Conservation (phyloP, 35 echinoderm and acorn worm species). For the Patiria miniata region DNA sequence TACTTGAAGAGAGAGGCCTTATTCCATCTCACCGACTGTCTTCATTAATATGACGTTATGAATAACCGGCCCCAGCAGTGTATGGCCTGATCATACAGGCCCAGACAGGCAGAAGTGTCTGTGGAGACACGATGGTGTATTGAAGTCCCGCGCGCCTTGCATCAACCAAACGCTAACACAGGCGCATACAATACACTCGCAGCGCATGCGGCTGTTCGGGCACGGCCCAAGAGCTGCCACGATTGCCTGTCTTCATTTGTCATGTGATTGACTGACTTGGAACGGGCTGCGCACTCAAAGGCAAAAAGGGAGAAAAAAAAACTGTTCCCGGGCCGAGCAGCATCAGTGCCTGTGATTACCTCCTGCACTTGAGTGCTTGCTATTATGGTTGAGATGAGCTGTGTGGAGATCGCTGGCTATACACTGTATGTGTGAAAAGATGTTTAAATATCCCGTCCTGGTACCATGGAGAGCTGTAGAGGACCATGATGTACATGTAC, state of each 20-base stretch:
- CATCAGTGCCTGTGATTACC: too few relatives aligned
- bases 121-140: slow-evolving; percentile 16
- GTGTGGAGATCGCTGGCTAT: not conserved
- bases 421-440: slow-evolving; percentile 10
- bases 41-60: slow-evolving; percentile 27
- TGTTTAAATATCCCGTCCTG: not conserved
- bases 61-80: slow-evolving; percentile 10
- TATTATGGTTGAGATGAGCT: too few relatives aligned
- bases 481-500: too few relatives aligned
- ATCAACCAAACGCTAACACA: not conserved
- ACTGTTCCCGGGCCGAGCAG: not conserved
- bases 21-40: not conserved
- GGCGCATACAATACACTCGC: too few relatives aligned
- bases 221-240: slow-evolving; percentile 1
- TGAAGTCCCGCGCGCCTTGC: slow-evolving; percentile 1
- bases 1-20: not conserved
- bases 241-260: slow-evolving; percentile 22
- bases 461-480: too few relatives aligned
- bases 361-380: too few relatives aligned
- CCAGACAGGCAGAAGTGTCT: slow-evolving; percentile 23
- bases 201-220: too few relatives aligned
- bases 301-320: not conserved
- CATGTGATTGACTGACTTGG: slow-evolving; percentile 27
- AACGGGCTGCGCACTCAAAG: slow-evolving; percentile 8
- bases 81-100: not conserved